Conservation (phyloP, 2,113 vertebrate genomes). For the Ctenodactylus gundi region DNA sequence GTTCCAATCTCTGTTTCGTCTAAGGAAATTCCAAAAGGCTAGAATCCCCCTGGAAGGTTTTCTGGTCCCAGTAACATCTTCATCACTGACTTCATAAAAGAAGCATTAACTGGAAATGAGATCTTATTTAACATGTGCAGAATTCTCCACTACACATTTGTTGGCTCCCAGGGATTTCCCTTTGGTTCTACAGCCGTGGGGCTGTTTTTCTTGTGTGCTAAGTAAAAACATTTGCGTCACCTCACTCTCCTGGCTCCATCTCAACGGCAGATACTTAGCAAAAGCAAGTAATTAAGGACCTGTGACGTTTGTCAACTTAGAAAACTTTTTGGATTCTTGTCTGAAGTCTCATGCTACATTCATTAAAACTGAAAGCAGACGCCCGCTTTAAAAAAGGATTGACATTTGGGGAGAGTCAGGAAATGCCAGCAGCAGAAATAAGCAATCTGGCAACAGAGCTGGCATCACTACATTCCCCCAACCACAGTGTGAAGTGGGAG, state of each 20-base stretch:
- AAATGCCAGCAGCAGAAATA: slow-evolving; percentile 80
- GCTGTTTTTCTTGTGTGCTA: slow-evolving; percentile 64
- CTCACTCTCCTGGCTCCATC: slow-evolving; percentile 65
- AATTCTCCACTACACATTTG: slow-evolving; percentile 70
- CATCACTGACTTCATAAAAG: slow-evolving; percentile 49
- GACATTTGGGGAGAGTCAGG: slow-evolving; percentile 69
- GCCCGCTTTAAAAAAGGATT: slow-evolving; percentile 75
- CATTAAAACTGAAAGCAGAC: slow-evolving; percentile 80
- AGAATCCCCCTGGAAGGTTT: neutral
- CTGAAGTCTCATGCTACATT: slow-evolving; percentile 73
- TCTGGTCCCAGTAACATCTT: neutral
- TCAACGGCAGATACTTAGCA: slow-evolving; percentile 73
- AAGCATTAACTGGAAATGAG: slow-evolving; percentile 69
- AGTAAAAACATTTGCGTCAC: slow-evolving; percentile 75
- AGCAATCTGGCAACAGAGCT: slow-evolving; percentile 76
- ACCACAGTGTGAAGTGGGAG: slow-evolving; percentile 66
- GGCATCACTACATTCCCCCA: slow-evolving; percentile 69
- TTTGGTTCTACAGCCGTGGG: slow-evolving; percentile 61
- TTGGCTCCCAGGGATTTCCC: slow-evolving; percentile 71
- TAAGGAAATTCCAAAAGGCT: slow-evolving; percentile 12
- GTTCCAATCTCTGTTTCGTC: neutral
- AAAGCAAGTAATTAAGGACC: slow-evolving; percentile 81
- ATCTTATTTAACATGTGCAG: slow-evolving; percentile 73
- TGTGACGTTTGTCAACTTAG: slow-evolving; percentile 78
- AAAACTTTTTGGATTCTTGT: slow-evolving; percentile 74